phyloP scores from a whole-genome alignment of 1,140 invertebrate species.

The Vanessa tameamea region DNA sequence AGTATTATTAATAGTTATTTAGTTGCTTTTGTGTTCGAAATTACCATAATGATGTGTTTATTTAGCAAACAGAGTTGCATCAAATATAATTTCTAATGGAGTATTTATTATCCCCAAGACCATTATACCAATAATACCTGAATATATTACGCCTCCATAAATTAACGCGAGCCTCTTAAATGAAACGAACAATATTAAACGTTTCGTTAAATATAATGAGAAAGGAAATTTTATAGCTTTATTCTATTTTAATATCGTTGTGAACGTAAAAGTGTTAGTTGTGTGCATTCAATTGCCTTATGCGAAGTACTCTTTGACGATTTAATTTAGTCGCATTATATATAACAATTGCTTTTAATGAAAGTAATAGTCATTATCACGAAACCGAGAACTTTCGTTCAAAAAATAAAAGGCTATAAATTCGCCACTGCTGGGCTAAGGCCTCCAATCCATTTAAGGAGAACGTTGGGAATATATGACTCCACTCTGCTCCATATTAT shows the following conservation, averaged over 20 bases:
- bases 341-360: not conserved
- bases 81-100: slow-evolving; percentile 7
- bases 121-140: slow-evolving; percentile 7
- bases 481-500: too few relatives aligned
- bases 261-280: slow-evolving; percentile 33
- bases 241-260: slow-evolving; percentile 51
- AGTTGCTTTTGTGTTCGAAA: not conserved
- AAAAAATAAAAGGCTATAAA: too few relatives aligned
- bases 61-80: not conserved
- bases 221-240: slow-evolving; percentile 44
- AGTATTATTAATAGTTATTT: too few relatives aligned
- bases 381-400: not conserved
- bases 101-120: slow-evolving; percentile 10
- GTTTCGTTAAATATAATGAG: slow-evolving; percentile 39
- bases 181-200: slow-evolving; percentile 41
- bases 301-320: slow-evolving; percentile 15
- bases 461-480: too few relatives aligned
- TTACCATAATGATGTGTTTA: not conserved
- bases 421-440: too few relatives aligned
- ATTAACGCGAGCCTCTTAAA: slow-evolving; percentile 24
- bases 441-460: too few relatives aligned
- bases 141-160: slow-evolving; percentile 15
- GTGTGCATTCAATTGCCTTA: slow-evolving; percentile 45
- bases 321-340: not conserved
- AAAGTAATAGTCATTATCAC: not conserved